Base-by-base conservation (phyloP, 2,113 vertebrate genomes). In the human (Homo sapiens) region DNA sequence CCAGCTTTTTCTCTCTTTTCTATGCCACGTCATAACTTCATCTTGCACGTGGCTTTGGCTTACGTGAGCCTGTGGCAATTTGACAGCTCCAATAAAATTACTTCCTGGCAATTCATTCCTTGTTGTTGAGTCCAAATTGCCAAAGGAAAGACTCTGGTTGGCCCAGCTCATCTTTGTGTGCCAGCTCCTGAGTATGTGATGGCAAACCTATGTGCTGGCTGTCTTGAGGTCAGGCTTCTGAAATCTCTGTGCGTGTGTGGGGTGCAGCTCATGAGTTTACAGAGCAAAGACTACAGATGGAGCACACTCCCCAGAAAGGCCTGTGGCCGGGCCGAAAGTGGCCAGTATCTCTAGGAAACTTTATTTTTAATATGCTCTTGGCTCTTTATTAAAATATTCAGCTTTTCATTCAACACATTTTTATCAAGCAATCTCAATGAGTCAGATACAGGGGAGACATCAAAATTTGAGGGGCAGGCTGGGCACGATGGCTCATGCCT, bases 21-120 rank as follows among this genome's bases (percentile, higher is more conserved):
- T 32, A 14, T 48, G n/a, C 13, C 45, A 45, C 16, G 72, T 52
- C 12, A 38, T 76, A 83, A 68, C 32, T 55, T 89, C 43, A 84
- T 50, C 81, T 84, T 92, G n/a, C 57, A 80, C 8, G 10, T 81
- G 48, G 4, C 23, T 76, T 82, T 89, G 90, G 45, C 64, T 89
- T 81, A 40, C 3, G 85, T 55, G 30, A 68, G 25, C 38, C 78
- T 70, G 32, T 82, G 48, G 72, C 12, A 73, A 35, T 35, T 70
- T 94, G 30, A 93, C n/a, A 79, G 64, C 48, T 79, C 52, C 35
- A 91, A 48, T 38, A 93, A 91, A 95, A 89, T 50, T 68, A 25
- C 52, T 95, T 90, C 23, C 80, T 94, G 35, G 38, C 11, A 83
- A 75, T 82, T 82, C 70, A 68, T 59, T 48, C 66, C 20, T 82